Evolutionary conservation across 2,888 invertebrate species (phyloP).

Genomic region (Agonopterix alstromeriana): DNA sequence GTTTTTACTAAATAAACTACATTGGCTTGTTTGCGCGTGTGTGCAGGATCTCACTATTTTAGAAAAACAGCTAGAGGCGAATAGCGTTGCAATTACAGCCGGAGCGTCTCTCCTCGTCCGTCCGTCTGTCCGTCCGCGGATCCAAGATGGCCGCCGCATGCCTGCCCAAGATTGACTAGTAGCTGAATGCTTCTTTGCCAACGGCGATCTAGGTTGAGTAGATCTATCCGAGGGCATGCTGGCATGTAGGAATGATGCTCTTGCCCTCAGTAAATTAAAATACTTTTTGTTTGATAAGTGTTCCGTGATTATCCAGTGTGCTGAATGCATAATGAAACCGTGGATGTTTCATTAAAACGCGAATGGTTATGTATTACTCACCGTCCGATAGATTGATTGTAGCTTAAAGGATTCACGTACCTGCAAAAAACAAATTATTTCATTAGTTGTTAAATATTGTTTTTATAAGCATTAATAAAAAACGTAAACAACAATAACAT

Average conservation of each 20-base stretch:
- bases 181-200: slow-evolving; percentile 62
- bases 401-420: slow-evolving; percentile 3
- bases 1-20: neutral
- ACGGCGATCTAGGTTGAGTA: slow-evolving; percentile 58
- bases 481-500: slow-evolving; percentile 2
- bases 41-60: slow-evolving; percentile 39
- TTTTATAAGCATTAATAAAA: neutral
- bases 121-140: slow-evolving; percentile 47
- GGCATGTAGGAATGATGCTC: slow-evolving; percentile 54
- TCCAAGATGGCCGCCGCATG: slow-evolving; percentile 67
- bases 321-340: slow-evolving; percentile 35
- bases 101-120: slow-evolving; percentile 50
- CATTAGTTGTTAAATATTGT: neutral
- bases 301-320: slow-evolving; percentile 46
- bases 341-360: slow-evolving; percentile 32
- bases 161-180: slow-evolving; percentile 71
- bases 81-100: slow-evolving; percentile 67
- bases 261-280: slow-evolving; percentile 61
- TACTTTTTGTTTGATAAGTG: slow-evolving; percentile 63
- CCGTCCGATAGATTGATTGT: slow-evolving; percentile 10
- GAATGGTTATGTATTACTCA: slow-evolving; percentile 32
- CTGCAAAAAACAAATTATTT: slow-evolving; percentile 10
- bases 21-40: neutral
- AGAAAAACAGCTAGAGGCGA: slow-evolving; percentile 61
- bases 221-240: slow-evolving; percentile 51